A percentile compares a stretch with the other conserved stretches of the same genome.
phyloP scores from a whole-genome alignment of 2,113 vertebrate species.

The Alligator sinensis region DNA sequence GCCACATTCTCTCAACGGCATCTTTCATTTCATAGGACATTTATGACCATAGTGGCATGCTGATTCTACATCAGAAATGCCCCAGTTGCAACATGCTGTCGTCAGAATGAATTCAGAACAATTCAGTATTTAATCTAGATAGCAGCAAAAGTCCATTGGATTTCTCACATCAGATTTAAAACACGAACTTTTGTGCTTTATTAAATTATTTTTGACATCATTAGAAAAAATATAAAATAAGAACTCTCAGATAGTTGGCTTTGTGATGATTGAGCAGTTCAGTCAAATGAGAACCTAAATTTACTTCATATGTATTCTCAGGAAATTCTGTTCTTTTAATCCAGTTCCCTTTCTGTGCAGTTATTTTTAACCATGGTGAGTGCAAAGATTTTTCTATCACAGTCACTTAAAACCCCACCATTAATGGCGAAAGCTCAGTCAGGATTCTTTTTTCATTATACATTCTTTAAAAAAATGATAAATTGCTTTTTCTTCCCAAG shows the following conservation, averaged over 20 bases:
- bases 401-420: neutral
- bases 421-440: slow-evolving; percentile 20
- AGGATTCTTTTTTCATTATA: slow-evolving; percentile 35
- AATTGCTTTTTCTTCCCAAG: slow-evolving; percentile 50
- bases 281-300: neutral
- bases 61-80: neutral
- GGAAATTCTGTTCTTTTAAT: slow-evolving; percentile 30
- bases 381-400: slow-evolving; percentile 44
- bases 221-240: neutral
- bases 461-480: slow-evolving; percentile 27
- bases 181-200: neutral
- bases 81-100: neutral
- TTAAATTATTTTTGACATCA: neutral
- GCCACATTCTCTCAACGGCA: neutral
- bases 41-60: neutral
- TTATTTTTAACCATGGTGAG: slow-evolving; percentile 8
- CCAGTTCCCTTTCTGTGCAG: slow-evolving; percentile 1
- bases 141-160: neutral
- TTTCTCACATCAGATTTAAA: neutral
- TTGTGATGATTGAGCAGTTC: neutral
- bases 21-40: neutral
- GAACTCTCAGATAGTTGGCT: neutral
- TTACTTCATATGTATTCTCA: neutral
- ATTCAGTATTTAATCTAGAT: neutral
- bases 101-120: neutral